phyloP scores from a whole-genome alignment of 2,888 invertebrate species.

The Drosophila meridiana region DNA sequence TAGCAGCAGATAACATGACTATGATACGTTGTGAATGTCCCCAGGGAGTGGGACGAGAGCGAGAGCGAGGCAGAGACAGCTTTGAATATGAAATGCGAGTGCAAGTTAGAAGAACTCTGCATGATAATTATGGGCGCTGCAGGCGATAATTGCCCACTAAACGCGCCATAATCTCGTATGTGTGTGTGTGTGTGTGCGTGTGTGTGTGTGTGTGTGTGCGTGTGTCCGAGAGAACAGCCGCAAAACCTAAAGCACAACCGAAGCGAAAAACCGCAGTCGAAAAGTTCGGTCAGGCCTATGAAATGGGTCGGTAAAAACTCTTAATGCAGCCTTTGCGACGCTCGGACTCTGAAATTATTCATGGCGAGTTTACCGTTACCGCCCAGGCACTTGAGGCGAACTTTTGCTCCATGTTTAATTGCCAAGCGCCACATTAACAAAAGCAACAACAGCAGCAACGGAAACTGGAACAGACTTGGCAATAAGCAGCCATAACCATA shows the following conservation, averaged over 20 bases:
- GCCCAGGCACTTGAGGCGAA: conserved; percentile 42
- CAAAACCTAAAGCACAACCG: conserved; percentile 49
- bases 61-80: conserved; percentile 26
- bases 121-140: conserved; percentile 76
- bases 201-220: conserved; percentile 6
- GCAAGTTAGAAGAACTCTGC: conserved; percentile 67
- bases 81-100: conserved; percentile 73
- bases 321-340: conserved; percentile 36
- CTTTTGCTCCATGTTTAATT: conserved; percentile 69
- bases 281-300: conserved; percentile 50
- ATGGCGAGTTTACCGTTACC: conserved; percentile 34
- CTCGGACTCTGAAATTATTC: conserved; percentile 61
- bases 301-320: conserved; percentile 29
- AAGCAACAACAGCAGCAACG: conserved; percentile 13
- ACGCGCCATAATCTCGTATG: conserved; percentile 63
- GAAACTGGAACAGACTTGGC: conserved; percentile 13
- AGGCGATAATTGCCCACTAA: conserved; percentile 80
- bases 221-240: conserved; percentile 34
- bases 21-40: conserved; percentile 33
- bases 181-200: conserved; percentile 5
- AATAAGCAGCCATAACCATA: conserved; percentile 43
- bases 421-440: conserved; percentile 49
- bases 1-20: conserved; percentile 69
- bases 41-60: not conserved
- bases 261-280: conserved; percentile 45